Base-by-base conservation (phyloP, 2,888 invertebrate species). In the Amiota mariae region DNA sequence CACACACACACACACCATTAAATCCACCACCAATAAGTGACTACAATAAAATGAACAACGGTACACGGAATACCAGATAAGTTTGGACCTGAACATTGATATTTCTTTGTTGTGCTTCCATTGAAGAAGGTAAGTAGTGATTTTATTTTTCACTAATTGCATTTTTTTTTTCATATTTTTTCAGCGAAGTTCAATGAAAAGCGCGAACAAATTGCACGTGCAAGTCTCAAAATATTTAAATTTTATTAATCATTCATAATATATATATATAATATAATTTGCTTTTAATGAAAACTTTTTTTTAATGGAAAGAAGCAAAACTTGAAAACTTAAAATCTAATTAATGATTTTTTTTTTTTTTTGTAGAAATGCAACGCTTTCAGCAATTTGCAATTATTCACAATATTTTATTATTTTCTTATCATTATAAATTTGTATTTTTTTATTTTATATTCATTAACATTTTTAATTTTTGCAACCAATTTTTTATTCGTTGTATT, bases 71-170 rank as follows among this genome's bases (percentile, higher is more conserved):
- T 36, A 36, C 36, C 3, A 6, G 36, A 36, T 59, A 11, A 18
- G 10, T 59, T 18, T 15, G 20, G 0, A 20, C 59, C 59, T 59
- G 59, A 20, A 59, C 59, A 13, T 18, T 12, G 20, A 8, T 54
- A 54, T 54, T 59, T 59, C 11, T 59, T 13, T n/a, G 10, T 18
- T 18, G 24, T 24, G 59, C 59, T 59, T 36, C 11, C 8, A 12
- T 63, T n/a, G 12, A 13, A 18, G 36, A 15, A 48, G 66, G 66
- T 66, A 66, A 66, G 66, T 66, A 15, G 12, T 66, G 66, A 13
- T 4, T 48, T 64, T 64, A 10, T 18, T 11, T 18, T 15, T 1
- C n/a, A 48, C 20, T 66, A 66, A 66, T 66, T 66, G 66, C 11
- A 48, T 66, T 66, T 36, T 63, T 63, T 63, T 63, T 63, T 36